Base-by-base conservation (phyloP, 2,113 vertebrate species). In the Cyrtonyx montezumae region DNA sequence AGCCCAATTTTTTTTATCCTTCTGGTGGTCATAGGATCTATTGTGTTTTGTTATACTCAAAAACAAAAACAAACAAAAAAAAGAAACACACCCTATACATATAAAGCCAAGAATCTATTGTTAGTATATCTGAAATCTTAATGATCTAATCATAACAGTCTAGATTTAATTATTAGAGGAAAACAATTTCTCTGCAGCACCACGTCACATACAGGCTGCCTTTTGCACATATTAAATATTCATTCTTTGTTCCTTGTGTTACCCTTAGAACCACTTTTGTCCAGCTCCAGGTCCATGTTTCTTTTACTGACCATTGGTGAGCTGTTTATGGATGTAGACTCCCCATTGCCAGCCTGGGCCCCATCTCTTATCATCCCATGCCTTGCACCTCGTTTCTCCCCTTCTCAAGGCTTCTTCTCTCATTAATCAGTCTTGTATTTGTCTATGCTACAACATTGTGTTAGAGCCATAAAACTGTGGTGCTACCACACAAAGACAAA, bases 401-500 rank as follows among this genome's bases (percentile, higher is more conserved):
- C 14, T 71, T 83, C 69, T 62, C 9, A 26, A 62, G 23, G 59
- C 34, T 14, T 67, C 42, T 74, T 73, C 30, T 73, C 2, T 77
- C 34, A 34, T 40, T 62, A 42, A 17, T 22, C 23, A 70, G n/a
- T 49, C 30, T 45, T 34, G 12, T 22, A 42, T 49, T 93, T 83
- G 32, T 42, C 45, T 56, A 32, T 25, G 30, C 13, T 51, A 43
- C n/a, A 73, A 58, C 59, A 66, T n/a, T 55, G 70, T 5, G 1
- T 40, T 74, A 37, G 56, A 90, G 37, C 30, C 73, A 78, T 90
- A 91, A 94, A 95, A 63, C 65, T 56, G 46, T 43, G 43, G 46
- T 84, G n/a, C 42, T 84, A 75, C 51, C 84, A 49, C 0, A 78
- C 58, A 86, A 93, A 91, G 73, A 80, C 77, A 93, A 95, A 93